Conservation (phyloP, 2,888 invertebrate species). For the Chamaedrilus cognettii region DNA sequence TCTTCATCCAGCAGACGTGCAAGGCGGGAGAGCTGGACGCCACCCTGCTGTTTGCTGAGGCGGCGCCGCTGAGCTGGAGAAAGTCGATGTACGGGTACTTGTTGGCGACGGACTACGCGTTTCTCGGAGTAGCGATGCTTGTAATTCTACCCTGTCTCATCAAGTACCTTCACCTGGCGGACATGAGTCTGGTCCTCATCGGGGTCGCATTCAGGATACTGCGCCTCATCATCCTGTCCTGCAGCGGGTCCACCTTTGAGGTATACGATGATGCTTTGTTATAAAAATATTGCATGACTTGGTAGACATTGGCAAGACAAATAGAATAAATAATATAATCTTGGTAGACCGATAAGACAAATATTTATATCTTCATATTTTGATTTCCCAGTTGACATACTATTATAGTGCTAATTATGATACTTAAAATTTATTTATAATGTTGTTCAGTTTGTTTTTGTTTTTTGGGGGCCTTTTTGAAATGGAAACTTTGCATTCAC, state of each 20-base stretch:
- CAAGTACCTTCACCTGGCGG: constrained; percentile 43
- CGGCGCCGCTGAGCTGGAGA: constrained; percentile 52
- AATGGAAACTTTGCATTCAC: no score
- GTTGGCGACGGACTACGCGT: constrained; percentile 55
- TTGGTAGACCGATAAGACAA: no score
- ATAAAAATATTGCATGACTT: no score
- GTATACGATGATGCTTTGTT: no score
- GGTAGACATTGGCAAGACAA: no score
- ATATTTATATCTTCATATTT: no score
- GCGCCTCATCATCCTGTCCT: constrained; percentile 44
- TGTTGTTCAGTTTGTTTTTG: no score
- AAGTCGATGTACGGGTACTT: constrained; percentile 54
- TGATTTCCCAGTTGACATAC: no score
- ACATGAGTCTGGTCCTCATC: constrained; percentile 49
- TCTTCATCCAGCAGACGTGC: constrained; percentile 45
- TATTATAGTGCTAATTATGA: no score
- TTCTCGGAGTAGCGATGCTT: constrained; percentile 53
- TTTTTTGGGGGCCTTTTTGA: no score
- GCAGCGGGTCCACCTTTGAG: constrained; percentile 47
- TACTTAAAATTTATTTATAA: no score
- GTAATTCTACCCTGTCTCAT: constrained; percentile 53
- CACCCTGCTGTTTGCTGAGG: constrained; percentile 52
- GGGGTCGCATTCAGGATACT: constrained; percentile 51
- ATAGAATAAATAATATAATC: no score
- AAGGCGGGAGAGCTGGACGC: constrained; percentile 57